phyloP scores from a whole-genome alignment of 2,888 invertebrate genomes.

The Odontomyia ornata region DNA sequence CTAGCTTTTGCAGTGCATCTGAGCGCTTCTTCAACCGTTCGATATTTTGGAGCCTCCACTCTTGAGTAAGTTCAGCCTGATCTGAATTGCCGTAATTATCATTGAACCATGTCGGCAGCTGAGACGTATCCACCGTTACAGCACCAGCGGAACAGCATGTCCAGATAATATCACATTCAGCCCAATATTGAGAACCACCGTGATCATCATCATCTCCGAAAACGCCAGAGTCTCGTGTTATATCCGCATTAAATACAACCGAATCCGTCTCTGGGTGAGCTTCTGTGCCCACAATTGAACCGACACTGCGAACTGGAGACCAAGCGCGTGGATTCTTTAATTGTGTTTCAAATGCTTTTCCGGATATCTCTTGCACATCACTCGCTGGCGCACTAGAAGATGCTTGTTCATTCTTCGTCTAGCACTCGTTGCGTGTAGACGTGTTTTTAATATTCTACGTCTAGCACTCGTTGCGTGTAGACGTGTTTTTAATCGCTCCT shows the following conservation, averaged over 20 bases:
- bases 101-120: conserved; percentile 82
- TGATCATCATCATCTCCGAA: conserved; percentile 81
- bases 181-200: conserved; percentile 74
- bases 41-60: conserved; percentile 80
- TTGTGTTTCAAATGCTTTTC: conserved; percentile 76
- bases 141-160: conserved; percentile 83
- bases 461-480: no score
- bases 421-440: no score
- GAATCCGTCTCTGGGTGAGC: conserved; percentile 88
- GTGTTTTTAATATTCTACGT: no score
- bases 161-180: conserved; percentile 84
- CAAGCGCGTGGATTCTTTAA: conserved; percentile 84
- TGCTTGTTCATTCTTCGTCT: no score
- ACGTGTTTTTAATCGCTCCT: no score
- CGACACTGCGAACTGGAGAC: conserved; percentile 89
- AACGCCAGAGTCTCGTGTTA: conserved; percentile 76
- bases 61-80: conserved; percentile 73
- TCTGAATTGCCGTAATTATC: conserved; percentile 65
- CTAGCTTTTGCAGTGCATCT: conserved; percentile 63
- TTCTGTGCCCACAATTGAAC: conserved; percentile 83
- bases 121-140: conserved; percentile 75
- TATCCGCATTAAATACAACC: conserved; percentile 79
- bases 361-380: conserved; percentile 67
- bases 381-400: conserved; percentile 62
- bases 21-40: conserved; percentile 72